Evolutionary conservation across 1,140 invertebrate species (phyloP), one percentile per base, ranked within the genome.

Genomic region (Cydia splendana): DNA sequence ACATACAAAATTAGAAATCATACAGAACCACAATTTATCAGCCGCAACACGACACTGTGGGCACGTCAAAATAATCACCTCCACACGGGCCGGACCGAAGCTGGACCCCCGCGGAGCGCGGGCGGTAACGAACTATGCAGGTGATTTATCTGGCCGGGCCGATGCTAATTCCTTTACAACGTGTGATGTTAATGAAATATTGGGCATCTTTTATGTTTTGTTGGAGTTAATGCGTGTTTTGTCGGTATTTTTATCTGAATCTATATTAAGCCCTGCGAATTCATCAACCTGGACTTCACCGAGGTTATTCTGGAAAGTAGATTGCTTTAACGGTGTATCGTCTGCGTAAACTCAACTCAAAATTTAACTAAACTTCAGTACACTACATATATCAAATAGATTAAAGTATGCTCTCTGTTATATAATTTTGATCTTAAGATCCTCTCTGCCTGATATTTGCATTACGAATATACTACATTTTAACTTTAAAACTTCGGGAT

Each of bases 51-150:
- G 74, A 57, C 45, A 53, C 74, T 75, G 45, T 75, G 45, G 24
- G 83, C 82, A 87, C 88, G 89, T 91, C 89, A 91, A 91, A 90
- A 90, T 91, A 91, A 84, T 86, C 88, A 89, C 84, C 89, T 86
- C 87, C 87, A 90, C 84, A 87, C 85, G 88, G 86, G 18, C 45
- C 45, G 86, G 90, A 87, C 87, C 87, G 88, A 90, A 90, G 82
- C 82, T 80, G 87, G 87, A 88, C 86, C 87, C 91, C 91, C 80
- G 89, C 79, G 79, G 91, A 18, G 89, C 81, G 85, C 86, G 86
- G 82, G 84, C 85, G 81, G 83, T 92, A 92, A 92, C 91, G 91
- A 92, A 92, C 89, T 88, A 84, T 85, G 85, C 79, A 84, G 74
- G 87, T 92, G 90, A 92, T 92, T 91, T 92, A 92, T 91, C 80